A percentile compares a stretch with the other conserved stretches of the same genome.
These are phyloP conservation scores for Potamilus streckersoni DNA, from an alignment of 1,140 invertebrate species.

Conservation along the genomic window DNA sequence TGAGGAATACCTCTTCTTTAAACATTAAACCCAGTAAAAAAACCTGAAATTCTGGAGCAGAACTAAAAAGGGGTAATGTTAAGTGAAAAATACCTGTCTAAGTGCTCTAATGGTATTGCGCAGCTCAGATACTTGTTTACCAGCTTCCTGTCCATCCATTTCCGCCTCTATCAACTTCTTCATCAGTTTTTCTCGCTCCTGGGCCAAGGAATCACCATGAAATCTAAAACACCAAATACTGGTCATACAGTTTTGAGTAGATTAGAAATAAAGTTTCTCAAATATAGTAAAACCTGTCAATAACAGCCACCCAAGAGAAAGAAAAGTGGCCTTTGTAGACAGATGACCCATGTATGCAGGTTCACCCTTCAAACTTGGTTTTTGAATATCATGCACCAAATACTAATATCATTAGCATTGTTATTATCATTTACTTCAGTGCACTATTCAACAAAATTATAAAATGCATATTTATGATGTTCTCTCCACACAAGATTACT, in stretches of 20 bases:
- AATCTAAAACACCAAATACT: constrained; percentile 31
- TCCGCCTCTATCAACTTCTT: constrained; percentile 67
- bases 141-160: constrained; percentile 65
- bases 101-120: constrained; percentile 51
- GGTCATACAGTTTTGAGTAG: neutral
- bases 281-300: too few relatives aligned
- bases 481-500: neutral
- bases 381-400: too few relatives aligned
- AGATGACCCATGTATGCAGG: neutral
- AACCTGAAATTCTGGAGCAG: neutral
- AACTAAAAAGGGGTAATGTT: neutral
- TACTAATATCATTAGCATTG: neutral
- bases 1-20: too few relatives aligned
- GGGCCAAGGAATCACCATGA: constrained; percentile 45
- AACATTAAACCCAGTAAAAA: neutral
- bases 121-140: constrained; percentile 55
- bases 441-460: too few relatives aligned
- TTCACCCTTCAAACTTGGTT: too few relatives aligned
- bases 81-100: constrained; percentile 40
- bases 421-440: neutral
- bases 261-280: too few relatives aligned
- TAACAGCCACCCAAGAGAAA: too few relatives aligned
- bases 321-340: neutral
- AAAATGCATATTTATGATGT: too few relatives aligned
- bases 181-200: constrained; percentile 62